Evolutionary conservation across 2,113 vertebrate species (phyloP), one percentile per base, ranked within the genome.

Genomic region (Laterallus jamaicensis): DNA sequence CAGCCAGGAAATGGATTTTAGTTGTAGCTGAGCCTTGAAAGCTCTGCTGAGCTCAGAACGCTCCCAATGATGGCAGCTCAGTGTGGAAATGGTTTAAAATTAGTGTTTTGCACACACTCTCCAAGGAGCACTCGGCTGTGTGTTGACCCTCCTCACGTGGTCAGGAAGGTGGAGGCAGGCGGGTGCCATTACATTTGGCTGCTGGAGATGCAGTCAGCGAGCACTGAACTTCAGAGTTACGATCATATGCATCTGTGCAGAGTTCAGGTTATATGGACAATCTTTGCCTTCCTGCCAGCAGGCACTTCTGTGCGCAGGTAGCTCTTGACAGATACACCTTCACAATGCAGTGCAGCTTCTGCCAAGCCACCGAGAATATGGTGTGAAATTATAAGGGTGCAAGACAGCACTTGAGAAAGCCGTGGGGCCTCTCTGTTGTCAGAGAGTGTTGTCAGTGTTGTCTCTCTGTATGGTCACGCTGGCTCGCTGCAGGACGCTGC

Each of bases 201-300:
- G 68, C 52, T 77, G 69, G 73, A 83, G 31, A 16, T 40, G 28
- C 8, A 10, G 19, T 1, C 1, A 2, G 3, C 29, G 63, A 67
- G 11, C 32, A 2, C 28, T 11, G 71, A 83, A 21, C 21, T 15
- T 70, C 1, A 8, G 11, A 24, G 40, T n/a, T 39, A 5, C 1
- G 1, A 10, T 16, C n/a, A 9, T 1, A 0, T 10, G 42, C 6
- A 2, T 44, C 56, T 66, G 31, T 39, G 8, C 40, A n/a, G 24
- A 69, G 35, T 52, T 44, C 12, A 47, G 40, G 37, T 74, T 44
- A 47, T 3, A 40, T 5, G 39, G 73, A 8, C 49, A 29, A 15
- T 11, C 50, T 80, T 60, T 66, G 26, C 84, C 64, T 50, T 69
- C 63, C 64, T 74, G 68, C 63, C 73, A 0, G 0, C 25, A 44